These are phyloP conservation scores for Pollenia labialis DNA, from an alignment of 2,888 invertebrate species.

Conservation along the genomic window DNA sequence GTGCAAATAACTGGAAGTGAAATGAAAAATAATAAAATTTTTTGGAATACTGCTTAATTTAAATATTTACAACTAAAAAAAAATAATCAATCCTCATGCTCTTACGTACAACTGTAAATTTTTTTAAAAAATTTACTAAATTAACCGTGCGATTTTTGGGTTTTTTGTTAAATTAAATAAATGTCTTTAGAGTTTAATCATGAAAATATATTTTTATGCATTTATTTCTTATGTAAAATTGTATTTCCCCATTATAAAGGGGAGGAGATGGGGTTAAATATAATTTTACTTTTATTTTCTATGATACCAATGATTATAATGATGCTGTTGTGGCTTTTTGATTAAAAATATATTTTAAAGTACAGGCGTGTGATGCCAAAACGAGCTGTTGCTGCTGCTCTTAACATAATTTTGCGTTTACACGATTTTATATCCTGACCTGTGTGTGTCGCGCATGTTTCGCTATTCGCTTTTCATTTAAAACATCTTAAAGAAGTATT, in stretches of 20 bases:
- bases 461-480: conserved; percentile 33
- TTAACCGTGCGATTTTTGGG: conserved; percentile 1
- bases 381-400: conserved; percentile 18
- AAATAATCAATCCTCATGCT: conserved; percentile 6
- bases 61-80: conserved; percentile 12
- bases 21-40: conserved; percentile 44
- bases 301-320: not conserved
- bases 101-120: not conserved
- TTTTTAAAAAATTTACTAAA: not conserved
- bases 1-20: conserved; percentile 53
- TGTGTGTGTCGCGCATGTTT: conserved; percentile 50
- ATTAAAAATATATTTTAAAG: conserved; percentile 30
- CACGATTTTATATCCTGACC: conserved; percentile 64
- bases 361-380: conserved; percentile 3
- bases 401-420: conserved; percentile 54
- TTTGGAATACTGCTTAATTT: conserved; percentile 49
- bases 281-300: not conserved
- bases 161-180: conserved; percentile 1
- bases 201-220: conserved; percentile 41
- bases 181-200: conserved; percentile 30
- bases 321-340: conserved; percentile 7
- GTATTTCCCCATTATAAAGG: conserved; percentile 49
- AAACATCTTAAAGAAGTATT: conserved; percentile 66
- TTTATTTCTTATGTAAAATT: conserved; percentile 61
- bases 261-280: conserved; percentile 49